Percentiles rank a stretch among this genome's conserved stretches.
These are phyloP conservation scores for Araneus ventricosus DNA, from an alignment of 1,140 invertebrate genomes.

Conservation along the genomic window DNA sequence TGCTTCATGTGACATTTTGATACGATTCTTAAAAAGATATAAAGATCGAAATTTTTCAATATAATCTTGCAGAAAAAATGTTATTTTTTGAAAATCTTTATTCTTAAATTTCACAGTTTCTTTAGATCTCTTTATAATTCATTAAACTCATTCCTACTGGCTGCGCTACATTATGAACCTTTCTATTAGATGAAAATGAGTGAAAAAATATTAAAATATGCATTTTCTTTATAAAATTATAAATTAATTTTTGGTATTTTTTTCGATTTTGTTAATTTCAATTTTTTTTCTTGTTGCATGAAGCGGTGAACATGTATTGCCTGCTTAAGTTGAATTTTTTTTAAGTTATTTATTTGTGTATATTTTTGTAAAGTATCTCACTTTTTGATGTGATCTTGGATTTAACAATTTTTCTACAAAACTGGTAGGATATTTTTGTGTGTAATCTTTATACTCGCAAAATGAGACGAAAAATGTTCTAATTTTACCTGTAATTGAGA, in stretches of 20 bases:
- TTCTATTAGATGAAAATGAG: no score
- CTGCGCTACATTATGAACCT: no score
- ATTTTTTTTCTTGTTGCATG: neutral
- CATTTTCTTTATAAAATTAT: no score
- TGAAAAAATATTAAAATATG: no score
- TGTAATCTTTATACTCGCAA: neutral
- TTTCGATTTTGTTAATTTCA: neutral
- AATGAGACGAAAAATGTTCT: neutral
- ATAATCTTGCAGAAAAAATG: no score
- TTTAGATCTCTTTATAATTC: no score
- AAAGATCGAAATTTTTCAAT: no score
- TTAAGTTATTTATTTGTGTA: slow-evolving; percentile 3
- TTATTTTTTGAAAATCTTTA: no score
- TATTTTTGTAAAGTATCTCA: slow-evolving; percentile 16
- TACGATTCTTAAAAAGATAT: neutral
- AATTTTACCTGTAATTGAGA: neutral
- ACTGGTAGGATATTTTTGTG: neutral
- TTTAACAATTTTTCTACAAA: neutral
- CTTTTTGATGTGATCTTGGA: neutral
- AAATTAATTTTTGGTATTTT: no score
- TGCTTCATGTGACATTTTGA: neutral
- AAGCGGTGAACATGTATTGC: neutral
- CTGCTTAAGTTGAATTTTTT: neutral
- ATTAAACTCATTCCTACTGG: no score
- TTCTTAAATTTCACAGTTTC: no score